Percentiles rank a stretch among this genome's conserved stretches.
phyloP scores from a whole-genome alignment of 1,140 invertebrate genomes.

The Drosophila chauvacae region DNA sequence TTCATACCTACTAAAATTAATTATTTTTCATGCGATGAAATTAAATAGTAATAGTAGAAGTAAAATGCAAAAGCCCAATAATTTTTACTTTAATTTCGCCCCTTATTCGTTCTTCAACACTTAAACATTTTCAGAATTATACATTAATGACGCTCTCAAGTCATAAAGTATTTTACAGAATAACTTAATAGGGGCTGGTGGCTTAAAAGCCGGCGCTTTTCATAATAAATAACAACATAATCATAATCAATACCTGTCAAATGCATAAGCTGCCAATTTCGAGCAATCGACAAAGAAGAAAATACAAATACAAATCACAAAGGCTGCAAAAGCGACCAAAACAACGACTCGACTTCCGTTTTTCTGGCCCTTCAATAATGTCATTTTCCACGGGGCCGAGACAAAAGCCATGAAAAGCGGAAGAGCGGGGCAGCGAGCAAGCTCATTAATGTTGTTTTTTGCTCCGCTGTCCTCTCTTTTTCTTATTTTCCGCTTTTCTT shows the following conservation, averaged over 20 bases:
- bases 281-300: constrained; percentile 30
- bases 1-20: not conserved
- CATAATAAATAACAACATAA: constrained; percentile 42
- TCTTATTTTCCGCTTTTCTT: constrained; percentile 35
- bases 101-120: not conserved
- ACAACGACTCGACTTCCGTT: constrained; percentile 33
- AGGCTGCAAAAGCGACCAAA: constrained; percentile 11
- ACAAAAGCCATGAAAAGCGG: constrained; percentile 34
- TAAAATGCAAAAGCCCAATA: not conserved
- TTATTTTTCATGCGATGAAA: too few species aligned
- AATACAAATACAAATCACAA: constrained; percentile 31
- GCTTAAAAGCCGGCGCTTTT: constrained; percentile 10
- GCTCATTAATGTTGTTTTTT: constrained; percentile 61
- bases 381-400: constrained; percentile 34
- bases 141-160: not conserved
- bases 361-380: constrained; percentile 53
- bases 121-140: not conserved
- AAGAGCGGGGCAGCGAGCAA: constrained; percentile 30
- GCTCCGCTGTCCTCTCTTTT: constrained; percentile 2
- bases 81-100: not conserved
- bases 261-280: constrained; percentile 55
- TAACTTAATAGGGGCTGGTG: constrained; percentile 6
- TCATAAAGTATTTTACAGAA: not conserved
- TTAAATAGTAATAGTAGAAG: not conserved
- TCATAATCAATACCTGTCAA: constrained; percentile 62